Base-by-base conservation (phyloP, 2,113 vertebrate species). In the Rhizomys pruinosus region DNA sequence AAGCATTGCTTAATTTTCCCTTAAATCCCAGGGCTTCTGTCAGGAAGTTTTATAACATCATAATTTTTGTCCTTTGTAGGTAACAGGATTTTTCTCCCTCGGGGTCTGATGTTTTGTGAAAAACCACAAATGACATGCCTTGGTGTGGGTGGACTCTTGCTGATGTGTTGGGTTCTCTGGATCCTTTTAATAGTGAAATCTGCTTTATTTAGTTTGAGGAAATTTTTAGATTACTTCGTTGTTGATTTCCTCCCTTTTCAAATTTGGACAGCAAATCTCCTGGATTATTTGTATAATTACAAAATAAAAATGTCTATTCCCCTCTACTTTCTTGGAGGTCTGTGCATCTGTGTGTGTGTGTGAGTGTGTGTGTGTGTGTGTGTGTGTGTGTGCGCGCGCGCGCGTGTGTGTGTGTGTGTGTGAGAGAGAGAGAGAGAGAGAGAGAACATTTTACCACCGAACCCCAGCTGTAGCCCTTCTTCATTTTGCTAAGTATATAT, bases 1-100 rank as follows among this genome's bases (percentile, higher is more conserved):
- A 84, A 90, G 17, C 34, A 19, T 82, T 74, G 34, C 66, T 84
- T 82, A 52, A 47, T 86, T 94, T 93, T 84, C 61, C 63, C 85
- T 91, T 66, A 29, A 66, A 59, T 79, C 85, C 25, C 69, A 87
- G 66, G 44, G 8, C 64, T 61, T n/a, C 32, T 39, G 32, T 89
- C 2, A 15, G 47, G 44, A 85, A 89, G n/a, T 55, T 11, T 89
- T 72, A 59, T 20, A 63, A 29, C 17, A 59, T 84, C 84, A 42
- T 16, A 5, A 23, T 72, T 93, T 85, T 78, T 64, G 73, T 85
- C 20, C n/a, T 77, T 88, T 72, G 61, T 77, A 23, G 37, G 39
- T 55, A 17, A 59, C 47, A 6, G 69, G 52, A 25, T 44, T 90
- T 93, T 71, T 57, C 39, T 72, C 47, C 66, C 25, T 91, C n/a